Percentiles rank a stretch among this genome's conserved stretches.
These are phyloP conservation scores for Nothoprocta pentlandii DNA, from an alignment of 2,113 vertebrate species.

Conservation along the genomic window DNA sequence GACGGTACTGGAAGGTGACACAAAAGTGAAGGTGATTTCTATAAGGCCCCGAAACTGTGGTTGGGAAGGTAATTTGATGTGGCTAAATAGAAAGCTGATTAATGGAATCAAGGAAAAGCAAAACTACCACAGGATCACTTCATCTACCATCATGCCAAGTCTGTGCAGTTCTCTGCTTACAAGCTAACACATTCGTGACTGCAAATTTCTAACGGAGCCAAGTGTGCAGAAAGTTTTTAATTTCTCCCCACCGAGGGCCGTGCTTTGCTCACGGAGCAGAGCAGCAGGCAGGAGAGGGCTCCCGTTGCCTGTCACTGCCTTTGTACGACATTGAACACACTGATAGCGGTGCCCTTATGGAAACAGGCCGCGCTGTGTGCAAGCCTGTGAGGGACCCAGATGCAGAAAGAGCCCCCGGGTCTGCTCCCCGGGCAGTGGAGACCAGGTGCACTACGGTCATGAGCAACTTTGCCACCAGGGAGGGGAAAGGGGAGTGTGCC, in stretches of 20 bases:
- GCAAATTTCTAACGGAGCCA: neutral
- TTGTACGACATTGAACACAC: rapidly evolving
- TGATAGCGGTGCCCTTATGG: neutral
- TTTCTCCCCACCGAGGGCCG: neutral
- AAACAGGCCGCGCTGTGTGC: neutral
- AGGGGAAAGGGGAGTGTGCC: neutral
- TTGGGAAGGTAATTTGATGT: neutral
- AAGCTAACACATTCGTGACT: neutral
- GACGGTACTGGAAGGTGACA: neutral
- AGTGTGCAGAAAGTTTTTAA: neutral
- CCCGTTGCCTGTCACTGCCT: neutral
- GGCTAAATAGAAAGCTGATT: neutral
- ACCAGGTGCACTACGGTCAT: neutral
- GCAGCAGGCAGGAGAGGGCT: neutral
- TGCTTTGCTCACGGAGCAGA: neutral
- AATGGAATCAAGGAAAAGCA: neutral
- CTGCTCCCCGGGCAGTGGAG: neutral
- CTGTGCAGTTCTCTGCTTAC: neutral
- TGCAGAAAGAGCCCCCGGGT: neutral
- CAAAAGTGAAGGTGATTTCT: neutral
- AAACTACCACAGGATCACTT: neutral
- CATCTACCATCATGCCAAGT: neutral
- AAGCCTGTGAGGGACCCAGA: neutral
- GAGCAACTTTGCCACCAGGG: neutral
- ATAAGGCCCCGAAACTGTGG: neutral